Conservation (phyloP, 37 sponge, comb jelly and placozoan species). For the Lycopodina hypogea region DNA sequence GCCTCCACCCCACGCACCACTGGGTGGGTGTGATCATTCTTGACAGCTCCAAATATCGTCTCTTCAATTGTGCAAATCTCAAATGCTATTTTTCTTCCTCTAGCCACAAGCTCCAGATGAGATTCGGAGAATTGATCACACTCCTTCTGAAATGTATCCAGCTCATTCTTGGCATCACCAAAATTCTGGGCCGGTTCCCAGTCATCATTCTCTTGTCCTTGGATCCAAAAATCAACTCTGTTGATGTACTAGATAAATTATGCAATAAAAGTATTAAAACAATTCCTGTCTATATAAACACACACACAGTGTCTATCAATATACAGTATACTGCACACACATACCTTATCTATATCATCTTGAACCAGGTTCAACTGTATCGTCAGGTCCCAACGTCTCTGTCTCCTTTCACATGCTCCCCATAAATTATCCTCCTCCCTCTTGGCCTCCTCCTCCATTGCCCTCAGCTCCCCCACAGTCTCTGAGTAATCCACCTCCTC, state of each 20-base stretch:
- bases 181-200: conserved; percentile 34
- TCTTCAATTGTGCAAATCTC: conserved; percentile 28
- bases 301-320: neutral
- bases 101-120: conserved; percentile 2
- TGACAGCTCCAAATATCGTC: conserved; percentile 16
- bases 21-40: conserved; percentile 1
- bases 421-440: conserved; percentile 18
- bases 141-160: conserved; percentile 44
- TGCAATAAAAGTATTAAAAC: neutral
- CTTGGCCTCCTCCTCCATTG: conserved; percentile 8
- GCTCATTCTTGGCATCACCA: conserved; percentile 27
- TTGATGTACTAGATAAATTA: conserved; percentile 16
- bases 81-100: conserved; percentile 13
- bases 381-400: conserved; percentile 26
- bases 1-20: conserved; percentile 7
- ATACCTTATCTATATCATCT: conserved; percentile 32
- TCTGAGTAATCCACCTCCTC: conserved; percentile 9
- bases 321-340: neutral
- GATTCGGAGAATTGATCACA: conserved; percentile 12
- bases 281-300: neutral
- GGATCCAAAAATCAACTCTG: conserved; percentile 22
- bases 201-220: conserved; percentile 12
- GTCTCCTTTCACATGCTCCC: conserved; percentile 20
- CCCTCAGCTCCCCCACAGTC: neutral
- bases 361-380: conserved; percentile 30